Evolutionary conservation across 2,113 vertebrate species (phyloP), one percentile per base, ranked within the genome.

Genomic region (Cinclus cinclus): DNA sequence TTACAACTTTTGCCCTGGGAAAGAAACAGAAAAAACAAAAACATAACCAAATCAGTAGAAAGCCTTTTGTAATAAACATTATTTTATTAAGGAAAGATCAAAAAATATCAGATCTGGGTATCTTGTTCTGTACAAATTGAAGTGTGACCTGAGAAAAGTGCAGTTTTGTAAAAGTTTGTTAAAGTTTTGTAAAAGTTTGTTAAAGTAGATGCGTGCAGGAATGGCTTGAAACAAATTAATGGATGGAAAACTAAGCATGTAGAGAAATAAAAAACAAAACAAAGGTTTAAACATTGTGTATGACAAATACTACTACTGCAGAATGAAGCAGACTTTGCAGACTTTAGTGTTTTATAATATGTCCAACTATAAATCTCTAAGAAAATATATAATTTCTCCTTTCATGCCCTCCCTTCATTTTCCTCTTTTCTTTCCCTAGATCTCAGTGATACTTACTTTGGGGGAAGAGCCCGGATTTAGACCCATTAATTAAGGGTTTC

Each of bases 1-100:
- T 95, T 94, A 91, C 59, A 81, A 71, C 89, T 96, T 97, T 97
- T 97, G 87, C 83, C 94, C 56, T 63, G 42, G 74, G 88, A 95
- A 92, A 95, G 71, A 93, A 94, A 78, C 21, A 76, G 52, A 74
- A 70, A 92, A 96, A 93, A 83, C 41, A 92, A 91, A 95, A 95
- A 39, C 30, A 52, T 91, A 83, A 71, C 90, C 59, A 77, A 59
- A 63, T n/a, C 67, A 90, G 46, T 47, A 85, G 74, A 95, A 91
- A 92, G 15, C 17, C 28, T 77, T 89, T 77, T 44, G 50, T 42
- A 92, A 35, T 76, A 85, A 41, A 6, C 46, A 39, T 75, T 79
- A 28, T 79, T 87, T 85, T 79, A 69, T 90, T 74, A 69, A 73
- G 28, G 59, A 74, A 90, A 47, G 31, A 65, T 55, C 46, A 87